Percentiles rank a stretch among this genome's conserved stretches.
Conservation (phyloP, 2,797 vertebrate genomes). For the Allobates femoralis region DNA sequence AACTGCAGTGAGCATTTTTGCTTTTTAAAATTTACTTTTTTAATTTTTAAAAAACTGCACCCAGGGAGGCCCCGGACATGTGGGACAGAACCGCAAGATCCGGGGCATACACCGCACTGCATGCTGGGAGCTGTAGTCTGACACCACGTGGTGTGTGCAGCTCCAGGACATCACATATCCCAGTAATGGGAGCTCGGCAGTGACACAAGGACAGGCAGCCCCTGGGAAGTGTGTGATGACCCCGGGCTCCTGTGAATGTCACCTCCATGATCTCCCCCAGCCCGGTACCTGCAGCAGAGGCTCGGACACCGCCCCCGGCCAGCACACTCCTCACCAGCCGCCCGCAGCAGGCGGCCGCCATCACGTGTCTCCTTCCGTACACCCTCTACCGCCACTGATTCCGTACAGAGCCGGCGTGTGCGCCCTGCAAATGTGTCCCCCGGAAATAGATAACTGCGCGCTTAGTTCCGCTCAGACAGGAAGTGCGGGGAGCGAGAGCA, state of each 20-base stretch:
- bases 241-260: slow-evolving; percentile 3
- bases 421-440: background rate
- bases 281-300: background rate
- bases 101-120: background rate
- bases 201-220: too few species aligned
- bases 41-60: too few species aligned
- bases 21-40: too few species aligned
- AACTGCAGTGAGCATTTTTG: too few species aligned
- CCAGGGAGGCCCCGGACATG: too few species aligned
- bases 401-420: background rate
- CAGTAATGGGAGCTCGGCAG: too few species aligned
- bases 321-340: background rate
- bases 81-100: too few species aligned
- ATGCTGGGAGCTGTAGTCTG: slow-evolving; percentile 2
- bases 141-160: too few species aligned
- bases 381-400: too few species aligned
- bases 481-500: background rate
- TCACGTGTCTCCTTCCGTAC: background rate
- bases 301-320: background rate
- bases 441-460: background rate
- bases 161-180: too few species aligned
- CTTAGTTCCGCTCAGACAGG: slow-evolving; percentile 9
- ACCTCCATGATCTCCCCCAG: background rate
- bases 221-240: background rate
- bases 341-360: slow-evolving; percentile 31